Percentiles rank a stretch among this genome's conserved stretches.
These are phyloP conservation scores for Diorhabda carinulata DNA, from an alignment of 1,140 invertebrate genomes.

Conservation along the genomic window DNA sequence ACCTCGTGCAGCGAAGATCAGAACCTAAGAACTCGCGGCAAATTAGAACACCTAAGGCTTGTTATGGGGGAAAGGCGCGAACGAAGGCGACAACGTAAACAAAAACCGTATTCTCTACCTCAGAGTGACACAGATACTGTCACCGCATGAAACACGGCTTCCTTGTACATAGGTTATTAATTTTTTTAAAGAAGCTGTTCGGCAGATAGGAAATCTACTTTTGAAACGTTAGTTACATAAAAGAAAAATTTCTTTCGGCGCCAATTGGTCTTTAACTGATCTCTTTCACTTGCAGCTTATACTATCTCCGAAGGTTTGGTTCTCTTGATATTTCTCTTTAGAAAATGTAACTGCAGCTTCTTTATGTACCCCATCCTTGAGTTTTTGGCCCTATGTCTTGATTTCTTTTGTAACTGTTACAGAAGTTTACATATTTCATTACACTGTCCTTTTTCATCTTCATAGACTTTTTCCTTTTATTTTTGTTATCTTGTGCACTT, in stretches of 20 bases:
- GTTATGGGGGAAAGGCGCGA: constrained; percentile 86
- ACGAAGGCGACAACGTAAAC: constrained; percentile 71
- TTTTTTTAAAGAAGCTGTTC: not conserved
- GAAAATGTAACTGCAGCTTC: too few species aligned
- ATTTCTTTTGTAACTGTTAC: too few species aligned
- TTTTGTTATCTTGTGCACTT: too few species aligned
- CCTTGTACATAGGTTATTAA: constrained; percentile 19
- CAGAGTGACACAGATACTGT: constrained; percentile 43
- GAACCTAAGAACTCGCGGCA: constrained; percentile 63
- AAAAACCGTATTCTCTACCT: constrained; percentile 67
- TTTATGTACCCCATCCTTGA: too few species aligned
- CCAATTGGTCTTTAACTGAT: not conserved
- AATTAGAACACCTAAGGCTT: constrained; percentile 77
- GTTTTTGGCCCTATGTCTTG: too few species aligned
- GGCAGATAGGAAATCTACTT: not conserved
- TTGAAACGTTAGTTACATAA: not conserved
- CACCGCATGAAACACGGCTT: constrained; percentile 36
- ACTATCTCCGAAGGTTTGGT: too few species aligned
- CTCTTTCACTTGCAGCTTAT: not conserved
- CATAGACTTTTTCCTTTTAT: too few species aligned
- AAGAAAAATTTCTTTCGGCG: not conserved
- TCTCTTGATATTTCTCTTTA: too few species aligned
- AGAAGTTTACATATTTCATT: too few species aligned
- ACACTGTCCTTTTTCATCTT: too few species aligned
- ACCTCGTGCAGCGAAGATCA: constrained; percentile 43